phyloP scores from a whole-genome alignment of 2,113 vertebrate genomes.

The Tragelaphus buxtoni region DNA sequence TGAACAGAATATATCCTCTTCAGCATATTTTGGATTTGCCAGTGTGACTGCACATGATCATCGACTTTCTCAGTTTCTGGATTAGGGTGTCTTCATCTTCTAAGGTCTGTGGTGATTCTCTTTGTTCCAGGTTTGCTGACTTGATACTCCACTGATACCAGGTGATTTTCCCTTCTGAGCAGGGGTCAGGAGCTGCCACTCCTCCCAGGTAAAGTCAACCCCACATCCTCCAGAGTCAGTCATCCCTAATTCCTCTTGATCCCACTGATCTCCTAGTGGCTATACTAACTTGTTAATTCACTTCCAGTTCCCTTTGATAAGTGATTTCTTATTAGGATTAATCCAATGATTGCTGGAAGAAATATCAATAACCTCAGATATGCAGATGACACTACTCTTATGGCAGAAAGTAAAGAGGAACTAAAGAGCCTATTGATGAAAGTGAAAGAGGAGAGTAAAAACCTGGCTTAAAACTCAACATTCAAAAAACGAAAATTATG shows the following conservation, averaged over 20 bases:
- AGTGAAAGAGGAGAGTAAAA: background rate
- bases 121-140: background rate
- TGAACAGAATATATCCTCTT: background rate
- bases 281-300: background rate
- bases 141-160: slow-evolving; percentile 13
- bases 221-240: slow-evolving; percentile 12
- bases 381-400: background rate
- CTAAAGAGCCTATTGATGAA: background rate
- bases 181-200: slow-evolving; percentile 35
- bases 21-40: background rate
- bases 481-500: background rate
- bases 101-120: background rate
- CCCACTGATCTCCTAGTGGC: background rate
- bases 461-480: background rate
- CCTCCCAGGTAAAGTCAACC: slow-evolving; percentile 27
- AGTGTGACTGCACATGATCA: background rate
- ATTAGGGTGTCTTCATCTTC: background rate
- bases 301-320: background rate
- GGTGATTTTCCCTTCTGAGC: slow-evolving; percentile 39
- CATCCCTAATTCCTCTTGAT: background rate
- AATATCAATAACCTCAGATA: background rate
- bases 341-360: background rate
- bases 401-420: background rate
- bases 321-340: background rate
- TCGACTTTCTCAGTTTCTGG: background rate